Evolutionary conservation across 2,888 invertebrate genomes (phyloP).

Genomic region (Agelastica alni): DNA sequence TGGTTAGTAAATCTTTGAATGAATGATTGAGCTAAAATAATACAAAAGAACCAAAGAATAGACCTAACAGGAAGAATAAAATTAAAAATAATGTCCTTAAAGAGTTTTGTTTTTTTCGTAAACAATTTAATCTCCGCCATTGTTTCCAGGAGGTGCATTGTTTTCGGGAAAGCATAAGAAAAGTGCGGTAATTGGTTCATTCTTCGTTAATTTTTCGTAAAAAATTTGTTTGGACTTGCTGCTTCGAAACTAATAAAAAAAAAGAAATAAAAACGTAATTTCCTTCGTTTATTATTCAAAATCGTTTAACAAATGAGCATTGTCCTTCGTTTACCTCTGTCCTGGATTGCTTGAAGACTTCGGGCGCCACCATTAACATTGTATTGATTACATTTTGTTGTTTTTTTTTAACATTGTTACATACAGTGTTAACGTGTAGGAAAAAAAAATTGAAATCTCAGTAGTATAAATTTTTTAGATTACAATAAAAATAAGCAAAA

Average conservation of each 20-base stretch:
- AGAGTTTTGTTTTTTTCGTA: too few relatives aligned
- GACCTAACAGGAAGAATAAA: too few relatives aligned
- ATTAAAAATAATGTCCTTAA: too few relatives aligned
- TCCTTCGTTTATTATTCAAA: not conserved
- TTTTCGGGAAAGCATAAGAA: not conserved
- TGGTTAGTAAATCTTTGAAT: too few relatives aligned
- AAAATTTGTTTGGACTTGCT: not conserved
- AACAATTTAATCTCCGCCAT: too few relatives aligned
- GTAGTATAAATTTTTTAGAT: too few relatives aligned
- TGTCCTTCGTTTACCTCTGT: conserved; percentile 2
- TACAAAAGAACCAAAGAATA: too few relatives aligned
- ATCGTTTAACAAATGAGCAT: not conserved
- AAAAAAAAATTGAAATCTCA: too few relatives aligned
- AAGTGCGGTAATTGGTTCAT: conserved; percentile 1
- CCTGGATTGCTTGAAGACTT: conserved; percentile 3
- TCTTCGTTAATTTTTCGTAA: conserved; percentile 7
- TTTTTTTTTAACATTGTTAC: too few relatives aligned
- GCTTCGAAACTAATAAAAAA: not conserved
- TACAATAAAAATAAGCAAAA: too few relatives aligned
- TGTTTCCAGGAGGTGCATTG: not conserved
- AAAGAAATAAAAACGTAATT: not conserved
- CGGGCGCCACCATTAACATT: conserved; percentile 1
- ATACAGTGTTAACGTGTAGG: too few relatives aligned
- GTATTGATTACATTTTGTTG: not conserved
- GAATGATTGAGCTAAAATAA: too few relatives aligned